These are phyloP conservation scores for Lymantria monacha DNA, from an alignment of 2,888 invertebrate genomes.

Conservation along the genomic window DNA sequence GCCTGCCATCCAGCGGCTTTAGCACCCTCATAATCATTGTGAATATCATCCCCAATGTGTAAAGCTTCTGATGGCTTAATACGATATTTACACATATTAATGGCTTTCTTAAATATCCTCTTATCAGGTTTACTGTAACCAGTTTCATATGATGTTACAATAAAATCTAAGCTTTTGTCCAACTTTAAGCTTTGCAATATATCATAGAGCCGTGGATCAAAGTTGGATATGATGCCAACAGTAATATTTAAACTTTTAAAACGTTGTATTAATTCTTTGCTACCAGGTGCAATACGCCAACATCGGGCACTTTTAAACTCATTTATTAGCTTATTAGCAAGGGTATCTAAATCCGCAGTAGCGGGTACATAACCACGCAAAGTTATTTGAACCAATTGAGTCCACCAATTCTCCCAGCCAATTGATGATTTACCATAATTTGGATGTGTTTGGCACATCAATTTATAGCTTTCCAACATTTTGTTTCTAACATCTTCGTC, in stretches of 20 bases:
- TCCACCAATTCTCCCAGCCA: conserved; percentile 93
- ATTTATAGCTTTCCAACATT: conserved; percentile 85
- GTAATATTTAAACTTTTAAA: conserved; percentile 70
- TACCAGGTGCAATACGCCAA: conserved; percentile 87
- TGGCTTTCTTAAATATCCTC: conserved; percentile 86
- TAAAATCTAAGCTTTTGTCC: conserved; percentile 89
- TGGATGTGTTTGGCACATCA: conserved; percentile 86
- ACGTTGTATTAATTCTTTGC: conserved; percentile 83
- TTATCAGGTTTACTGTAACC: conserved; percentile 89
- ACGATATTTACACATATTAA: conserved; percentile 64
- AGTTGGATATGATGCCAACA: conserved; percentile 93
- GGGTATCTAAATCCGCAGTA: conserved; percentile 41
- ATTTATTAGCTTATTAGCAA: conserved; percentile 84
- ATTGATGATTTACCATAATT: conserved; percentile 89
- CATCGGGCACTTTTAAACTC: conserved; percentile 87
- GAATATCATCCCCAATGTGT: conserved; percentile 91
- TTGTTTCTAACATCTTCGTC: conserved; percentile 76
- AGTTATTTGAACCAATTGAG: conserved; percentile 83
- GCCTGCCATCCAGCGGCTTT: conserved; percentile 89
- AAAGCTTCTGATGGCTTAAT: conserved; percentile 85
- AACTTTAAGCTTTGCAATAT: conserved; percentile 86
- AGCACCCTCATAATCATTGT: conserved; percentile 91
- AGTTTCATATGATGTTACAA: conserved; percentile 89
- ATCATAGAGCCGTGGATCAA: conserved; percentile 89
- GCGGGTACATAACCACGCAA: conserved; percentile 79